Evolutionary conservation across 1,140 invertebrate genomes (phyloP).

Genomic region (Trichoplusia ni): DNA sequence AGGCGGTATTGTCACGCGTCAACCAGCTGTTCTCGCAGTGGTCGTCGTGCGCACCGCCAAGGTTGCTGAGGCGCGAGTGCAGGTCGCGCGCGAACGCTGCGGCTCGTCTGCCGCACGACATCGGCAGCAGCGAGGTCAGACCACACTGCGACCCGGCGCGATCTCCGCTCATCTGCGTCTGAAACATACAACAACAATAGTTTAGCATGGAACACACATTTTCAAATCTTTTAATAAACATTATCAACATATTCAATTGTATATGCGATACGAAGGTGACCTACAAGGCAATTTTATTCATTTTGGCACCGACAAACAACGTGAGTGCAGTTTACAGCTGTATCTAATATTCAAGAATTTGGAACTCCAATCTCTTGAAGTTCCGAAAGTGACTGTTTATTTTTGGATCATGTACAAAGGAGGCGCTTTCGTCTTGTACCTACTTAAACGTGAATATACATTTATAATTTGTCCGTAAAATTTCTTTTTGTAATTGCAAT

Average conservation of each 20-base stretch:
- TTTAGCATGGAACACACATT: conserved; percentile 1
- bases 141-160: conserved; percentile 75
- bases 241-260: not conserved
- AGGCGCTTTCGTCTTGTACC: too few relatives aligned
- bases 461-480: too few relatives aligned
- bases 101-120: conserved; percentile 89
- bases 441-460: too few relatives aligned
- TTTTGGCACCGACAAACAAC: conserved; percentile 18
- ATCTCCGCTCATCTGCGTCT: conserved; percentile 81
- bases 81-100: conserved; percentile 90
- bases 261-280: conserved; percentile 7
- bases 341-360: not conserved
- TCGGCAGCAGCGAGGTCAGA: conserved; percentile 80
- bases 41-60: conserved; percentile 81
- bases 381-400: not conserved
- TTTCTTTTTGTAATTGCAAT: too few relatives aligned
- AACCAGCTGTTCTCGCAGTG: conserved; percentile 79
- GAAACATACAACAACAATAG: conserved; percentile 42
- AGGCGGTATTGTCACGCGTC: conserved; percentile 51
- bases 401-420: not conserved
- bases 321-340: conserved; percentile 8
- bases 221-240: conserved; percentile 4
- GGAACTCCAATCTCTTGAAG: not conserved
- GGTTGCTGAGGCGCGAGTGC: conserved; percentile 86
- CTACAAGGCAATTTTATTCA: conserved; percentile 12